phyloP scores from a whole-genome alignment of 2,888 invertebrate genomes.

The Cybosia mesomella region DNA sequence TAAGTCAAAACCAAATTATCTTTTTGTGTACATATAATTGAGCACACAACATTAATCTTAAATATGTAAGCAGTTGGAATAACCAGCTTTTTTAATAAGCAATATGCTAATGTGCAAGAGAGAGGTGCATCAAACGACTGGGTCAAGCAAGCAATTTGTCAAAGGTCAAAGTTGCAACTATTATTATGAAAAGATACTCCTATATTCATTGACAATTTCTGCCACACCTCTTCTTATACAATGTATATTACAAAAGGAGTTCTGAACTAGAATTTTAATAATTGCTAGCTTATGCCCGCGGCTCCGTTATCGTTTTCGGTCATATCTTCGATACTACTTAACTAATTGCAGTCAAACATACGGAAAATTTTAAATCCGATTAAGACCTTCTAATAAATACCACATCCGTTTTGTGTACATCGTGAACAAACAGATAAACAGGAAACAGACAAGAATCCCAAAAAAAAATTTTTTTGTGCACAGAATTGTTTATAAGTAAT shows the following conservation, averaged over 20 bases:
- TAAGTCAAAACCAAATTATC: neutral
- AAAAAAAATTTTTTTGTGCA: too few relatives aligned
- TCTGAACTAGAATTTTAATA: too few relatives aligned
- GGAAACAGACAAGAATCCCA: too few relatives aligned
- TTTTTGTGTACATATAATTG: neutral
- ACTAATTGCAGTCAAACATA: too few relatives aligned
- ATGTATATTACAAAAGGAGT: neutral
- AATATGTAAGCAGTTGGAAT: neutral
- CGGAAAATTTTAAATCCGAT: too few relatives aligned
- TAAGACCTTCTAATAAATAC: too few relatives aligned
- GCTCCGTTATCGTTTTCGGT: too few relatives aligned
- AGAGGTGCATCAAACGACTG: slow-evolving; percentile 10
- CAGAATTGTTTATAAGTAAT: too few relatives aligned
- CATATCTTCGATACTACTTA: too few relatives aligned
- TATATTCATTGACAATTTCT: neutral
- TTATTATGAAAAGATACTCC: neutral
- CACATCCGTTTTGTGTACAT: too few relatives aligned
- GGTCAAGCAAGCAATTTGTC: neutral
- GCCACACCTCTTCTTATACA: neutral
- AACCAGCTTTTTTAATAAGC: slow-evolving; percentile 6
- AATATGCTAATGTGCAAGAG: slow-evolving; percentile 8
- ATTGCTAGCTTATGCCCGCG: too few relatives aligned
- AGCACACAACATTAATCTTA: slow-evolving; percentile 3
- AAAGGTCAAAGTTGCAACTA: slow-evolving; percentile 5
- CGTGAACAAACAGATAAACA: too few relatives aligned